A percentile compares a stretch with the other conserved stretches of the same genome.
These are phyloP conservation scores for Stenolophus ochropezus DNA, from an alignment of 2,888 invertebrate species.

Conservation along the genomic window DNA sequence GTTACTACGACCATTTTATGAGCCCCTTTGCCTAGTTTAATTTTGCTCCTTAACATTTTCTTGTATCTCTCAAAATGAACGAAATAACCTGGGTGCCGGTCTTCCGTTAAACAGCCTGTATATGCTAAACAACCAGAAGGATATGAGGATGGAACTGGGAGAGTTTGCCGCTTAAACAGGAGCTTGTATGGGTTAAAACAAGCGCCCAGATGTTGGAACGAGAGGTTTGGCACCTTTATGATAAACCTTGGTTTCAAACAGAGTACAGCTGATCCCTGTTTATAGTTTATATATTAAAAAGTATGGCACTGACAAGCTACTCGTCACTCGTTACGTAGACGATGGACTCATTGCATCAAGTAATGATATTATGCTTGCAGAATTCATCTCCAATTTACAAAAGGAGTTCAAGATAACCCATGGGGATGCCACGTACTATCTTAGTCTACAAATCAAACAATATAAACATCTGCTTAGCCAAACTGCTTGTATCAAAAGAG, in stretches of 20 bases:
- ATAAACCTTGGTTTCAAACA: conserved; percentile 62
- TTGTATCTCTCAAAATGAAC: too few relatives aligned
- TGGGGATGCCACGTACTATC: background rate
- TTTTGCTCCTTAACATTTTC: too few relatives aligned
- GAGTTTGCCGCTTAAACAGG: conserved; percentile 37
- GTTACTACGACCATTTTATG: too few relatives aligned
- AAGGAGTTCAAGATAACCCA: too few relatives aligned
- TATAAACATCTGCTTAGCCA: background rate
- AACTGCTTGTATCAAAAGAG: background rate
- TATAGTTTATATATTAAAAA: conserved; percentile 64
- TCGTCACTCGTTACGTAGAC: background rate
- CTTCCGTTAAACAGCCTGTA: too few relatives aligned
- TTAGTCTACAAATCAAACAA: background rate
- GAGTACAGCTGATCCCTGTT: conserved; percentile 65
- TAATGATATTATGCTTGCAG: too few relatives aligned
- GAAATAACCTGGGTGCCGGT: too few relatives aligned
- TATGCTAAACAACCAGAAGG: conserved; percentile 68
- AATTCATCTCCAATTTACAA: too few relatives aligned
- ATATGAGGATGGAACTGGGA: conserved; percentile 61
- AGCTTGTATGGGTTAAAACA: conserved; percentile 68
- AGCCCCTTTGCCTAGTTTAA: too few relatives aligned
- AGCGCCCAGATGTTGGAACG: conserved; percentile 67
- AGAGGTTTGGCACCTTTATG: conserved; percentile 64
- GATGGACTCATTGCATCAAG: background rate
- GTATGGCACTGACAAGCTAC: background rate